phyloP scores from a whole-genome alignment of 2,113 vertebrate species.

The Chloroceryle aenea region DNA sequence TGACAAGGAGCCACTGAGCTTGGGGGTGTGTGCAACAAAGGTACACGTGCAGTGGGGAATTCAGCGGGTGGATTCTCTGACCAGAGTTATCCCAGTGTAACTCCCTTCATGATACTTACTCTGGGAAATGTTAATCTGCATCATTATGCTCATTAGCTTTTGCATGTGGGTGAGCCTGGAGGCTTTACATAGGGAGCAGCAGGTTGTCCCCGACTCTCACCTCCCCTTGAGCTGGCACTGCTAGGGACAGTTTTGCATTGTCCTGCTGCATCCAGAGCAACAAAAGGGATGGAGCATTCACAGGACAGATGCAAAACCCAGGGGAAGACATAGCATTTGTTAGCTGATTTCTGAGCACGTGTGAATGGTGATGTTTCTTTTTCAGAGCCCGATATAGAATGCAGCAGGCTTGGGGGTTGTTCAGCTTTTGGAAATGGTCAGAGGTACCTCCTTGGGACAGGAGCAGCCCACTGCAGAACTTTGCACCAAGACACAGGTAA shows the following conservation, averaged over 20 bases:
- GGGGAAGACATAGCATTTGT: background rate
- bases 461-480: background rate
- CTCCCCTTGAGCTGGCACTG: background rate
- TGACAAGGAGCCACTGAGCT: background rate
- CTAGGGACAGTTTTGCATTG: background rate
- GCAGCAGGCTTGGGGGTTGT: background rate
- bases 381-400: background rate
- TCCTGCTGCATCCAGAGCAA: background rate
- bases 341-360: background rate
- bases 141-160: constrained; percentile 24
- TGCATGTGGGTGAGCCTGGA: background rate
- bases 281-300: background rate
- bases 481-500: background rate
- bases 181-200: background rate
- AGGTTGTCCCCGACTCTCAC: background rate
- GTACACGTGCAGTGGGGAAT: background rate
- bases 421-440: background rate
- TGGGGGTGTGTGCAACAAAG: constrained; percentile 56
- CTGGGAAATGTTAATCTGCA: constrained; percentile 30
- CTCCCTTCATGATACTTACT: background rate
- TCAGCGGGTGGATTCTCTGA: background rate
- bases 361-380: background rate
- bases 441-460: background rate
- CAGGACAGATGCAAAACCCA: background rate
- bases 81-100: background rate